Base-by-base conservation (phyloP, 2,888 invertebrate genomes). In the Lysandra bellargus region DNA sequence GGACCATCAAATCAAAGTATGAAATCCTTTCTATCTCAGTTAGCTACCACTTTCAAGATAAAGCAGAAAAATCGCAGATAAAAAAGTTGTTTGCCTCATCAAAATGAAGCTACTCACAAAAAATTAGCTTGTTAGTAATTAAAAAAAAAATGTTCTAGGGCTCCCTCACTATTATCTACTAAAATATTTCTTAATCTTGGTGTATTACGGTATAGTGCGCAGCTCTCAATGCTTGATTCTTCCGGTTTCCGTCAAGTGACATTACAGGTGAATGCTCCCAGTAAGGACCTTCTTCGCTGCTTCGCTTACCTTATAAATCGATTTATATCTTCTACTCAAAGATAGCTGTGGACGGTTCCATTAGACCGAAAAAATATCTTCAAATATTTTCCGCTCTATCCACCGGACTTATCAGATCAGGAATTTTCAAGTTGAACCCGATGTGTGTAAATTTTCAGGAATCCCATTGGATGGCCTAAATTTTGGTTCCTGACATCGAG, bases 301-400 rank as follows among this genome's bases (percentile, higher is more conserved):
- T 12, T 37, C 33, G 5, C 33, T 37, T 17, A 4, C 12, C 14
- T 6, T 17, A 33, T 69, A 69, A 69, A 37, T 69, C 33, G 69
- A 69, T 69, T 37, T 37, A 69, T 69, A 69, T 33, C 69, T 69
- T 69, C 33, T 17, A 69, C 37, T 69, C 69, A 69, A 69, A 69
- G 17, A 23, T 23, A 69, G 69, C 69, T 17, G 69, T 69, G 69
- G 33, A 69, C 69, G 69, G 33, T 69, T 69, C 69, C 69, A 69
- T 69, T 69, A 69, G 33, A 69, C 33, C 14, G 69, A 33, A 33
- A 69, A 69, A 12, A 69, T 33, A 64, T 64, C 7, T 30, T 33
- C 14, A 33, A 69, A 69, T 69, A 69, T 69, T 69, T 69, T 69
- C 33, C 30, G 33, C 69, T 69, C 69, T 5, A 69, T 1, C 33